Base-by-base conservation (phyloP, 92 coral and sea anemone genomes). In the Paragorgia papillata region DNA sequence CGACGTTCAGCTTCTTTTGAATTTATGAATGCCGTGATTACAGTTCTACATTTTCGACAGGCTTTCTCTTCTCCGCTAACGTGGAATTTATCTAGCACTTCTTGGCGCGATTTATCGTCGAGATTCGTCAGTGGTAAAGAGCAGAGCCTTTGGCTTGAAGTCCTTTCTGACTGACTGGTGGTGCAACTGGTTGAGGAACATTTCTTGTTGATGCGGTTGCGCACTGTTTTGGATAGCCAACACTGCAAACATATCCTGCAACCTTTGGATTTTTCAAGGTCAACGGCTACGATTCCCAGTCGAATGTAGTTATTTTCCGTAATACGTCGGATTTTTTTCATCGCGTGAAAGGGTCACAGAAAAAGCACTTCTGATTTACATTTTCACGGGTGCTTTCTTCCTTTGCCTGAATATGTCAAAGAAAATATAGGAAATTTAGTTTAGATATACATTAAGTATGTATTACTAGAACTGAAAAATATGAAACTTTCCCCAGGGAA, bases 41-140 rank as follows among this genome's bases (percentile, higher is more conserved):
- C 19, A 31, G 68, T 30, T 34, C 68, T 62, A 20, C 68, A 62
- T 62, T 62, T 62, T 62, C 43, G 21, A 62, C 68, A 62, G 6
- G 48, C 46, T 34, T 62, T 62, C 33, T 62, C 39, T 9, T 27
- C 68, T 29, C 68, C 68, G 19, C 7, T n/a, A 22, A 62, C 48
- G 1, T 34, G 5, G 46, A 62, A 62, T 62, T 12, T 62, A 34
- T 14, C 48, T 2, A 62, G 4, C 27, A 62, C 68, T 62, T 32
- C 46, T 43, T 30, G 44, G n/a, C 39, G 15, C 18, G 27, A 0
- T 59, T 59, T 1, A 34, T 59, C 6, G 33, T 59, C 39, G 33
- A 21, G 7, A 59, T 59, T 59, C 15, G 22, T 59, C 65, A 59
- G 65, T 59, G 65, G 65, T 59, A 59, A n/a, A 6, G 32, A 25